Conservation (phyloP, 2,113 vertebrate species). For the Neoarius graeffei region DNA sequence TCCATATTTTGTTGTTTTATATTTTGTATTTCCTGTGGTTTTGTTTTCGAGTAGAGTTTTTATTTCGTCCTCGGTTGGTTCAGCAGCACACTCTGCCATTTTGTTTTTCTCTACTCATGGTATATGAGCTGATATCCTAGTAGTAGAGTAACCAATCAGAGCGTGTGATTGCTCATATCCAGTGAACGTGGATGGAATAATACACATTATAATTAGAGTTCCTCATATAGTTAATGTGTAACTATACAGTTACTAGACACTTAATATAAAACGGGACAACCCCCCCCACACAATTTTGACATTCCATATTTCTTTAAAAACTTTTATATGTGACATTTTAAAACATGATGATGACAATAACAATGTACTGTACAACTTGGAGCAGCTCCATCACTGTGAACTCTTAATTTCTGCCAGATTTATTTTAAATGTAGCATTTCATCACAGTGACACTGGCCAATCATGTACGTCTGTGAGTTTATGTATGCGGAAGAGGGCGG, state of each 20-base stretch:
- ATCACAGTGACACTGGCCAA: not conserved
- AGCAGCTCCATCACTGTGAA: constrained; percentile 2
- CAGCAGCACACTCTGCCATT: too few species aligned
- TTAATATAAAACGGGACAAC: not conserved
- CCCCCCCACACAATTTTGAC: not conserved
- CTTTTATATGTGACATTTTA: not conserved
- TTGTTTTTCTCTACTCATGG: too few species aligned
- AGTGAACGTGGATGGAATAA: too few species aligned
- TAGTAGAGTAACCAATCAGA: too few species aligned
- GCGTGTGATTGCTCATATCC: too few species aligned
- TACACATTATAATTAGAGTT: not conserved
- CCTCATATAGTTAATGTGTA: not conserved
- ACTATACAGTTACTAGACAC: not conserved
- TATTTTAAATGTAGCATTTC: not conserved
- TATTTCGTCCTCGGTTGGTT: too few species aligned
- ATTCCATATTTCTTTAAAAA: not conserved
- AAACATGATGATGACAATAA: constrained; percentile 9
- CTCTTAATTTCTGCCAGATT: not conserved
- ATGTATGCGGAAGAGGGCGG: not conserved
- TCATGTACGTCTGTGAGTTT: not conserved
- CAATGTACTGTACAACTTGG: constrained; percentile 7
- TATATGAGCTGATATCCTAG: too few species aligned
- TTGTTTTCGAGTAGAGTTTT: too few species aligned
- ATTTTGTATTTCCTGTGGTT: too few species aligned
- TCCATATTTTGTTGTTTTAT: too few species aligned